Conservation (phyloP, 1,140 invertebrate genomes). For the Aphidius ervi region DNA sequence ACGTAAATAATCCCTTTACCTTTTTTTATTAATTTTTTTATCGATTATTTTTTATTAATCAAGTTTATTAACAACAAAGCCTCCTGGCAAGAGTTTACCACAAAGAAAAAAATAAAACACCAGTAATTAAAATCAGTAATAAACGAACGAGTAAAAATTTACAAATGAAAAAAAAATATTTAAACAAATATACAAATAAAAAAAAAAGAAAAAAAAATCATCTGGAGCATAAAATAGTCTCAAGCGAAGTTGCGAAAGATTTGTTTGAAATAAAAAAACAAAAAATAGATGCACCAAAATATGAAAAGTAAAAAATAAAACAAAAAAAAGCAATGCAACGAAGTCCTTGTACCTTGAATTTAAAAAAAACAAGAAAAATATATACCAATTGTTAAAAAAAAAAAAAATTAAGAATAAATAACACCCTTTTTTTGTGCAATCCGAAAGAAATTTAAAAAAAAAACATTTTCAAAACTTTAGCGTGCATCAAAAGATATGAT, state of each 20-base stretch:
- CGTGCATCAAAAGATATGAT: constrained; percentile 36
- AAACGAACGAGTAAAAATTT: constrained; percentile 3
- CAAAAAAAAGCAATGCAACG: constrained; percentile 27
- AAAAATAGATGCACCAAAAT: constrained; percentile 24
- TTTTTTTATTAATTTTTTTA: not conserved
- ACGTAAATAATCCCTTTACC: not conserved
- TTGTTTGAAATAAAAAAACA: constrained; percentile 27
- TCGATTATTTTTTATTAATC: not conserved
- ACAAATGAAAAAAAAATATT: not conserved
- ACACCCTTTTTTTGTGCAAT: constrained; percentile 31
- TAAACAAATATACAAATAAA: constrained; percentile 15
- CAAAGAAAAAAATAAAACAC: constrained; percentile 3
- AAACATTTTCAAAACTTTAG: constrained; percentile 33
- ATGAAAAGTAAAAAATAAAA: constrained; percentile 24
- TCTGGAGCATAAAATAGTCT: not conserved
- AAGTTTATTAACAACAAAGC: not conserved
- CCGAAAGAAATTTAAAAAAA: constrained; percentile 26
- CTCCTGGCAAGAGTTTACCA: constrained; percentile 6
- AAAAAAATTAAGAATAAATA: constrained; percentile 22
- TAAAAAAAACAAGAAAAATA: constrained; percentile 28
- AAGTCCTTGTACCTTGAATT: constrained; percentile 24
- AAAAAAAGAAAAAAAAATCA: not conserved
- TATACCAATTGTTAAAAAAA: constrained; percentile 21
- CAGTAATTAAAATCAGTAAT: constrained; percentile 1
- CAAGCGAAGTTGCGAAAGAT: constrained; percentile 7